Evolutionary conservation across 2,888 invertebrate species (phyloP).

Genomic region (Quadroppia sp.): DNA sequence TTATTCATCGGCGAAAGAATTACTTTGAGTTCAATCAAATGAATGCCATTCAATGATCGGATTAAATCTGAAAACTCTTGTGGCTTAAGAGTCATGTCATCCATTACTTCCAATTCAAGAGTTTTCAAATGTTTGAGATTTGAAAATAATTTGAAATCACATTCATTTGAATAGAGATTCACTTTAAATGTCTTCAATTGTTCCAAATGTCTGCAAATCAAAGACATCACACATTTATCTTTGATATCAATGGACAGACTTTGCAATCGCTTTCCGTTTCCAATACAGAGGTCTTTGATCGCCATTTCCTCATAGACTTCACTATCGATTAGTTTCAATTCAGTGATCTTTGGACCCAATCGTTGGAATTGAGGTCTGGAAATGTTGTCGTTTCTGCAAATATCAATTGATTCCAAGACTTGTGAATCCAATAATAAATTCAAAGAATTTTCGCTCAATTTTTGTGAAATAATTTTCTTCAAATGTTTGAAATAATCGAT

Average conservation of each 20-base stretch:
- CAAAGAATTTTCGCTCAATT: background rate
- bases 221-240: background rate
- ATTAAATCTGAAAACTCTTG: background rate
- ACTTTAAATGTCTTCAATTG: background rate
- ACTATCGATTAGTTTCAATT: background rate
- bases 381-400: background rate
- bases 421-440: slow-evolving; percentile 6
- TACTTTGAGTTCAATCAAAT: background rate
- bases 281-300: background rate
- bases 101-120: background rate
- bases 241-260: background rate
- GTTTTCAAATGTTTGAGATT: background rate
- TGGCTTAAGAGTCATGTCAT: background rate
- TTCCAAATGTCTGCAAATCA: background rate
- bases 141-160: background rate
- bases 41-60: background rate
- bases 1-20: background rate
- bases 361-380: background rate
- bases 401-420: background rate
- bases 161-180: background rate
- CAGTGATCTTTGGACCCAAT: slow-evolving; percentile 12
- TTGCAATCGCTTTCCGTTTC: background rate
- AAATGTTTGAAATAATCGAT: slow-evolving; percentile 4
- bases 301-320: background rate
- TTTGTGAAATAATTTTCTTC: background rate